A percentile compares a stretch with the other conserved stretches of the same genome.
Conservation (phyloP, 2,797 vertebrate genomes). For the Diglossa cyanea region DNA sequence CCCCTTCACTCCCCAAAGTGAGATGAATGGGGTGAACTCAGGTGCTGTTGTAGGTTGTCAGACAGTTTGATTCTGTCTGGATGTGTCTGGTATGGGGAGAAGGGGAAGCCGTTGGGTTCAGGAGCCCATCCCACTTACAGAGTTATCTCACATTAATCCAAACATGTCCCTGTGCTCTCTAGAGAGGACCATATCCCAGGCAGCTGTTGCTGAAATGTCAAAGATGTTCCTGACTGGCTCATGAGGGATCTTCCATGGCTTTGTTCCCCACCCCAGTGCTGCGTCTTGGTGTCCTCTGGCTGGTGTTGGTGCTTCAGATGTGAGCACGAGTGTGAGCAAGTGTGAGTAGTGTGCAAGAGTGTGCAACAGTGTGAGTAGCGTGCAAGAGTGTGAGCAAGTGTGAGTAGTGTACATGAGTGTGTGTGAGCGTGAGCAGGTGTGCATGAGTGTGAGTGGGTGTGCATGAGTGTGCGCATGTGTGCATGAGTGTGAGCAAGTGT, state of each 20-base stretch:
- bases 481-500: too few relatives aligned
- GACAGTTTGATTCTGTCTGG: background rate
- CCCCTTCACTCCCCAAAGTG: background rate
- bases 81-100: background rate
- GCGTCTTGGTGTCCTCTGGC: background rate
- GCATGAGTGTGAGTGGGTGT: too few relatives aligned
- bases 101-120: background rate
- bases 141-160: background rate
- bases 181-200: too few relatives aligned
- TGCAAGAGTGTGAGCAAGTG: too few relatives aligned
- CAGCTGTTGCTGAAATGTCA: background rate
- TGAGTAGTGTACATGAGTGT: too few relatives aligned
- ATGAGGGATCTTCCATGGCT: background rate
- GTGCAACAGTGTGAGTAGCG: too few relatives aligned
- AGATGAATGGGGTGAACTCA: background rate
- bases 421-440: too few relatives aligned
- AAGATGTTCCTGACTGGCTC: background rate
- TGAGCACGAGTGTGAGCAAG: too few relatives aligned
- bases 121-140: background rate
- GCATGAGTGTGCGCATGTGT: too few relatives aligned
- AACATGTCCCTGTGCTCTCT: background rate
- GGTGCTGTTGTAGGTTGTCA: background rate
- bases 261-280: rapidly evolving
- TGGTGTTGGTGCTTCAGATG: background rate
- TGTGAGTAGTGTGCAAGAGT: too few relatives aligned